Conservation (phyloP, 2,888 invertebrate genomes). For the Drosophila nr. perissopoda region DNA sequence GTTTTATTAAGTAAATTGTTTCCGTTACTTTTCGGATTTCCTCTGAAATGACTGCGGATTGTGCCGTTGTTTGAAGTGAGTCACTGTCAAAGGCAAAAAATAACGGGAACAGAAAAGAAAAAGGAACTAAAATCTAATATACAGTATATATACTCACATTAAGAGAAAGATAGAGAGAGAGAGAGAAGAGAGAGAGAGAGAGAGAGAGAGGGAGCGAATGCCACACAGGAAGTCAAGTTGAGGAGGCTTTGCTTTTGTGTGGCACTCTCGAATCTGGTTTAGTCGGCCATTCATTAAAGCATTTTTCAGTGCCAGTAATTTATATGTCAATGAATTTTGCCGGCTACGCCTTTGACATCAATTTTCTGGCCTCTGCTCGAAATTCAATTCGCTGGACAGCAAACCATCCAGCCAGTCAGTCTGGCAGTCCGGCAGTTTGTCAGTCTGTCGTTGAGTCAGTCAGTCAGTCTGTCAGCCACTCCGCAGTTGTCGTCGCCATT, state of each 20-base stretch:
- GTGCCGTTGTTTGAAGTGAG: slow-evolving; percentile 48
- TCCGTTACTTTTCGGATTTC: slow-evolving; percentile 68
- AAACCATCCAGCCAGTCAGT: slow-evolving; percentile 3
- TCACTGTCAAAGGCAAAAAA: slow-evolving; percentile 38
- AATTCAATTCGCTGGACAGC: slow-evolving; percentile 52
- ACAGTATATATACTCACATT: background rate
- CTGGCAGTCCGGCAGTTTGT: slow-evolving; percentile 7
- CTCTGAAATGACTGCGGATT: slow-evolving; percentile 51
- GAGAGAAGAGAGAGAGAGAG: no score
- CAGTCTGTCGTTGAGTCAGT: slow-evolving; percentile 8
- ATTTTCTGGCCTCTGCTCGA: slow-evolving; percentile 46
- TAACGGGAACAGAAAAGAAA: slow-evolving; percentile 11
- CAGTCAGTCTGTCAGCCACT: slow-evolving; percentile 33
- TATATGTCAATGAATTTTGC: slow-evolving; percentile 64
- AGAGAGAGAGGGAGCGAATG: background rate
- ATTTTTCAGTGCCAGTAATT: slow-evolving; percentile 56
- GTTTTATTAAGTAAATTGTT: slow-evolving; percentile 73
- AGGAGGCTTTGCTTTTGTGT: slow-evolving; percentile 24
- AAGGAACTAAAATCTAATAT: background rate
- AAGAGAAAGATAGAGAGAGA: background rate
- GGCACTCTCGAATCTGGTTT: background rate
- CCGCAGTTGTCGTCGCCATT: slow-evolving; percentile 58
- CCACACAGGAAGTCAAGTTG: slow-evolving; percentile 45
- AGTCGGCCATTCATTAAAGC: slow-evolving; percentile 52
- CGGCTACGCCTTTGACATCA: slow-evolving; percentile 63